Evolutionary conservation across 2,888 invertebrate genomes (phyloP).

Genomic region (Hypselothyrea guttata): DNA sequence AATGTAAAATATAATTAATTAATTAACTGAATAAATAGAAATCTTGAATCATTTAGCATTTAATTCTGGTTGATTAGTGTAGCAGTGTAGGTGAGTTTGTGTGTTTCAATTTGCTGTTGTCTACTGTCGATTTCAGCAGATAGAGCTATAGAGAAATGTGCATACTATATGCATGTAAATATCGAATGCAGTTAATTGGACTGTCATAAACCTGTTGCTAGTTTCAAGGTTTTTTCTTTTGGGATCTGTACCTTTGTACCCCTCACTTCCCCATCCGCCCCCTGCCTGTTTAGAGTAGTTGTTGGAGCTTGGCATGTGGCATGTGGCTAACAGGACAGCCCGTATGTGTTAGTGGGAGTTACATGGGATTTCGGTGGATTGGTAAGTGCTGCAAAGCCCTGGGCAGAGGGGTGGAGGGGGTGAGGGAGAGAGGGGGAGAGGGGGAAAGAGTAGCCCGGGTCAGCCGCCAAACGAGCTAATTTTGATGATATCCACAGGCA

Average conservation of each 20-base stretch:
- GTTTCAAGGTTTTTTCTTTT: slow-evolving; percentile 11
- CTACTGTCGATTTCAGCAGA: slow-evolving; percentile 14
- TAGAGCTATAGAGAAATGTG: not conserved
- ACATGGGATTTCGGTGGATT: slow-evolving; percentile 28
- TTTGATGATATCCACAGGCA: slow-evolving; percentile 69
- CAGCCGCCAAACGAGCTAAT: slow-evolving; percentile 64
- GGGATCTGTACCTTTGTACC: no score
- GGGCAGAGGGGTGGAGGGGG: no score
- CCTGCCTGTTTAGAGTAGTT: not conserved
- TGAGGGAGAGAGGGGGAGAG: no score
- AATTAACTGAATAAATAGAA: no score
- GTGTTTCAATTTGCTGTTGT: slow-evolving; percentile 9
- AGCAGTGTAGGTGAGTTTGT: no score
- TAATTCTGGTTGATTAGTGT: no score
- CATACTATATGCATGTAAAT: slow-evolving; percentile 16
- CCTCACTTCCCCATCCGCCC: no score
- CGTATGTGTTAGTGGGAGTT: slow-evolving; percentile 22
- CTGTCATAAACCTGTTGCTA: slow-evolving; percentile 67
- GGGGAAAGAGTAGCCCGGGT: no score
- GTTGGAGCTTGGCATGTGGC: slow-evolving; percentile 4
- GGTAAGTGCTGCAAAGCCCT: not conserved
- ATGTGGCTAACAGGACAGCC: slow-evolving; percentile 7
- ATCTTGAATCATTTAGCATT: no score
- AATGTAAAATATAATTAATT: no score
- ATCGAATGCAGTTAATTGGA: slow-evolving; percentile 54